Conservation (phyloP, 2,888 invertebrate genomes). For the Hyposoter dolosus region DNA sequence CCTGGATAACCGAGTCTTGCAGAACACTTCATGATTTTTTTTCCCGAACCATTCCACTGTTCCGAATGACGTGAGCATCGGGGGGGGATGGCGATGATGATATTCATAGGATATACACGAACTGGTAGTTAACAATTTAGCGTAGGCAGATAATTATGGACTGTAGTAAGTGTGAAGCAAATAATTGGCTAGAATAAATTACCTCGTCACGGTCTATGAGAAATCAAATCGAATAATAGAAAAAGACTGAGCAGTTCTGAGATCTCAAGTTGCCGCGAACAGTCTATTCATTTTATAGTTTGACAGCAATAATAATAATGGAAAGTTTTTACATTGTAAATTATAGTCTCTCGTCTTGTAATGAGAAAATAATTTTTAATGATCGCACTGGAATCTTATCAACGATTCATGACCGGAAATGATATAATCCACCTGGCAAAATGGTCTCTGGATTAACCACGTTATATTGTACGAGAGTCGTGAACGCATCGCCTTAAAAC, state of each 20-base stretch:
- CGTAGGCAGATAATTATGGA: not conserved
- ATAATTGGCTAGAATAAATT: not conserved
- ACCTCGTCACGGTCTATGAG: not conserved
- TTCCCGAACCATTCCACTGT: not conserved
- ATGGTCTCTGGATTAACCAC: not conserved
- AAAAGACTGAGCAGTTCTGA: not conserved
- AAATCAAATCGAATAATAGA: not conserved
- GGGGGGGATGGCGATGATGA: not conserved
- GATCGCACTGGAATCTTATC: not conserved
- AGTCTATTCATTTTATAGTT: not conserved
- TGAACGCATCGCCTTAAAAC: not conserved
- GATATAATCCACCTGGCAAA: slow-evolving; percentile 9
- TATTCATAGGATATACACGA: not conserved
- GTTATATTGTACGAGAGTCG: not conserved
- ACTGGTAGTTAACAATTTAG: not conserved
- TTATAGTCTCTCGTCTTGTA: not conserved
- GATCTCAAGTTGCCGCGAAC: not conserved
- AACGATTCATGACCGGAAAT: not conserved
- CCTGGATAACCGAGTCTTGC: not conserved
- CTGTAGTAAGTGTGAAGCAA: not conserved
- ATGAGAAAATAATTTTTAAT: slow-evolving; percentile 6
- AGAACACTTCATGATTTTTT: not conserved
- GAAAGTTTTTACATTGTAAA: not conserved
- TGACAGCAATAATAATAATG: not conserved
- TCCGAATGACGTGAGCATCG: not conserved